Conservation (phyloP, 2,113 vertebrate genomes). For the Pomatostomus ruficeps region DNA sequence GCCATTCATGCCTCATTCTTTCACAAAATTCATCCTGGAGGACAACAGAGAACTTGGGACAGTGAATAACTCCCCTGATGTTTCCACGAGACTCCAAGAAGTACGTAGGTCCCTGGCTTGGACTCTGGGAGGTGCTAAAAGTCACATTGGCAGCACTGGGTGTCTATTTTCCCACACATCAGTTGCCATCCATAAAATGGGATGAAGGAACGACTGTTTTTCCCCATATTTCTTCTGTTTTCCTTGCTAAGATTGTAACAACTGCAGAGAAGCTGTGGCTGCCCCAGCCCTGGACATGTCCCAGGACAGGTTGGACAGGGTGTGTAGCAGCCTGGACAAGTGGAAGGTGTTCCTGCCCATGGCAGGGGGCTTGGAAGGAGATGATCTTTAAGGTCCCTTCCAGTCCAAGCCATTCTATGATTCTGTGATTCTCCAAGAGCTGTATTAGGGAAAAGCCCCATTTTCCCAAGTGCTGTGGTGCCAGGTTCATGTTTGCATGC, state of each 20-base stretch:
- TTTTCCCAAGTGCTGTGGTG: background rate
- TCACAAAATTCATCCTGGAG: background rate
- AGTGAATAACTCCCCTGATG: background rate
- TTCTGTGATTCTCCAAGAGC: background rate
- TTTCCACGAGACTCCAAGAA: background rate
- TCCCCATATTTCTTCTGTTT: background rate
- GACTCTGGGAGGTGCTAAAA: background rate
- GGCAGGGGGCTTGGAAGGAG: background rate
- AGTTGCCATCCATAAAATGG: background rate
- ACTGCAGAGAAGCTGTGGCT: background rate
- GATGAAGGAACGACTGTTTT: background rate
- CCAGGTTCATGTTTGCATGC: rapidly evolving
- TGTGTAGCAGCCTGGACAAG: background rate
- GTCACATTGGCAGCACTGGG: background rate
- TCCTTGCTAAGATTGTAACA: background rate
- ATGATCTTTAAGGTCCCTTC: background rate
- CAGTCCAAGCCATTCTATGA: background rate
- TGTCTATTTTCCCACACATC: background rate
- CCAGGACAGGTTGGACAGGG: background rate
- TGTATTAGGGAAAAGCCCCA: background rate
- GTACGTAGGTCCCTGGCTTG: background rate
- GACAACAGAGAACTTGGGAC: background rate
- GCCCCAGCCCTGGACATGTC: background rate
- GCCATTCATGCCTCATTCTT: rapidly evolving
- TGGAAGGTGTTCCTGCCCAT: background rate